Conservation (phyloP, 2,113 vertebrate genomes). For the Hydropotes inermis region DNA sequence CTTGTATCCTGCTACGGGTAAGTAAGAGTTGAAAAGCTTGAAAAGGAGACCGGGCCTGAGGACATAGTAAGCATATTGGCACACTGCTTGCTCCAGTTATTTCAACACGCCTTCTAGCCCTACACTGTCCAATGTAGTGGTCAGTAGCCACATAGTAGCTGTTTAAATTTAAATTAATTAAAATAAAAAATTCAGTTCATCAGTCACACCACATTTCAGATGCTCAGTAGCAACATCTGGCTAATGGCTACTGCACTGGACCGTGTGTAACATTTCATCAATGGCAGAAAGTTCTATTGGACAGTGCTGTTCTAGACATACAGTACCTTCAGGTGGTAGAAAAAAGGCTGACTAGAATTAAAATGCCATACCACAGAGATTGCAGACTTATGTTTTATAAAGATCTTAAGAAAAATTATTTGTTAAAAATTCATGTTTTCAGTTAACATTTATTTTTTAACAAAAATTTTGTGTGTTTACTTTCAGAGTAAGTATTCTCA, state of each 20-base stretch:
- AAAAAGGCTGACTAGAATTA: not conserved
- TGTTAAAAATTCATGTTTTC: not conserved
- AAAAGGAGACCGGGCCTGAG: not conserved
- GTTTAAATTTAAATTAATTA: not conserved
- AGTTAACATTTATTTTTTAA: not conserved
- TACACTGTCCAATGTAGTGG: not conserved
- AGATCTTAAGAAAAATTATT: not conserved
- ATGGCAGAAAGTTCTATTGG: not conserved
- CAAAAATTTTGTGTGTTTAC: not conserved
- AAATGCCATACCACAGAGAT: not conserved
- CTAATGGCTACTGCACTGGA: not conserved
- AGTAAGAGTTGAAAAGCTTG: not conserved
- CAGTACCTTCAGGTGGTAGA: not conserved
- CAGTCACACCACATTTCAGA: not conserved
- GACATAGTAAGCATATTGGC: not conserved
- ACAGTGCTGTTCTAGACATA: not conserved
- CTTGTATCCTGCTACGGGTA: not conserved
- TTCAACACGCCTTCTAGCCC: not conserved
- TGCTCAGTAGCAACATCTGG: not conserved
- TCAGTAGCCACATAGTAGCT: not conserved
- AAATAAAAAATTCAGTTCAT: conserved; percentile 1
- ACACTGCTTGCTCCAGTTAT: not conserved
- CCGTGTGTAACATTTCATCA: not conserved
- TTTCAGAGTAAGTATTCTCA: not conserved
- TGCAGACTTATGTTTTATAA: not conserved